Evolutionary conservation across 1,140 invertebrate species (phyloP).

Genomic region (Drosophila bocqueti): DNA sequence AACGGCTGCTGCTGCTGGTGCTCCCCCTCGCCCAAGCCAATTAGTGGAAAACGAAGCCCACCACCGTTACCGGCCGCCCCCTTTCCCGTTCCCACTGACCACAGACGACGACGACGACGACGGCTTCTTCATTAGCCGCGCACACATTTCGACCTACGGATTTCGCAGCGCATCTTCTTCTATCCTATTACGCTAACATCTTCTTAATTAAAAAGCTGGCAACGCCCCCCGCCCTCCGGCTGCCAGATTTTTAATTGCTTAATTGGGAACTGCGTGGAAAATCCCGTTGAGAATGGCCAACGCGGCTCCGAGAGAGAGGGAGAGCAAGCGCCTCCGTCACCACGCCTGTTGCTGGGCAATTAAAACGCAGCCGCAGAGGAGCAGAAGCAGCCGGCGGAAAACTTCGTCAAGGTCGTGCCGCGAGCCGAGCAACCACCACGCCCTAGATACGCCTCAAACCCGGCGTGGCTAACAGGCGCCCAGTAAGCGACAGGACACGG

Average conservation of each 20-base stretch:
- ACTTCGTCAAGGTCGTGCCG: constrained; percentile 27
- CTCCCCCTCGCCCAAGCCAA: constrained; percentile 41
- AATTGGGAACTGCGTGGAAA: constrained; percentile 81
- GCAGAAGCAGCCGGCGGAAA: too few species aligned
- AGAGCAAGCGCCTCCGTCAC: neutral
- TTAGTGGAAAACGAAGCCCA: constrained; percentile 61
- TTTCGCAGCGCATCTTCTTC: constrained; percentile 82
- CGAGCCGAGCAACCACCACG: constrained; percentile 66
- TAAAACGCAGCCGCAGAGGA: constrained; percentile 29
- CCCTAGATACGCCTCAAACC: constrained; percentile 82
- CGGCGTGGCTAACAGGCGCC: constrained; percentile 65
- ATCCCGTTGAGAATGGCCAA: constrained; percentile 27
- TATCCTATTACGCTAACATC: constrained; percentile 84
- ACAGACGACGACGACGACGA: constrained; percentile 14
- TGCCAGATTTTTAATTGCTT: constrained; percentile 83
- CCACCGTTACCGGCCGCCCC: neutral
- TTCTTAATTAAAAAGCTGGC: constrained; percentile 85
- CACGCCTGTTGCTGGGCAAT: constrained; percentile 58
- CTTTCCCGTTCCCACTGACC: constrained; percentile 14
- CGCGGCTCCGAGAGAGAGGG: neutral
- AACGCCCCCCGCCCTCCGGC: constrained; percentile 23
- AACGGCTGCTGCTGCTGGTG: neutral
- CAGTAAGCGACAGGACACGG: constrained; percentile 44
- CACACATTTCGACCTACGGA: constrained; percentile 83
- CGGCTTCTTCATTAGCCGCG: constrained; percentile 82